Evolutionary conservation across 2,888 invertebrate genomes (phyloP).

Genomic region (Tricholauxania praeusta): DNA sequence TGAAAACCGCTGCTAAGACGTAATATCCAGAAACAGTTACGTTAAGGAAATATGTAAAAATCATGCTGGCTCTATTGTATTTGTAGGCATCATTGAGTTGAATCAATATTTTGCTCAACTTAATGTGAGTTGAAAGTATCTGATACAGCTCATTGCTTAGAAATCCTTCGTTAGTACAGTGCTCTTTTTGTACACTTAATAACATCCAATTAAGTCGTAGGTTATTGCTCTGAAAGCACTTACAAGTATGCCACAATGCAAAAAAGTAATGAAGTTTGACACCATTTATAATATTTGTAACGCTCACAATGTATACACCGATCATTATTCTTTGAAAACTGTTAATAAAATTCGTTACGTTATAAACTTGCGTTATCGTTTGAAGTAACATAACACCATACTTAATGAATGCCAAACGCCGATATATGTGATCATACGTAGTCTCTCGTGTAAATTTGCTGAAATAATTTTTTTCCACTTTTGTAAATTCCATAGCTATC

Average conservation of each 20-base stretch:
- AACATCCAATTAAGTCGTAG: neutral
- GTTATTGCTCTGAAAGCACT: neutral
- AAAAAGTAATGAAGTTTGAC: conserved; percentile 14
- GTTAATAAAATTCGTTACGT: too few species aligned
- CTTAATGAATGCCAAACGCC: neutral
- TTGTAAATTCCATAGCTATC: neutral
- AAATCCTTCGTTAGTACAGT: neutral
- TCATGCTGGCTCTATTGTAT: neutral
- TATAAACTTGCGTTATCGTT: neutral
- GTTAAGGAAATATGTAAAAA: neutral
- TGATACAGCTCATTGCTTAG: neutral
- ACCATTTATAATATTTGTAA: neutral
- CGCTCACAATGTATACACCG: neutral
- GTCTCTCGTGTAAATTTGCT: neutral
- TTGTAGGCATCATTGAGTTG: neutral
- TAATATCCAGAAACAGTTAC: too few species aligned
- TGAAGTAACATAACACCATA: neutral
- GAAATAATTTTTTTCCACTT: neutral
- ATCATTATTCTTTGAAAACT: neutral
- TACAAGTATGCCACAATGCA: conserved; percentile 1
- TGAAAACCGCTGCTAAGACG: too few species aligned
- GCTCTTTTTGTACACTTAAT: too few species aligned
- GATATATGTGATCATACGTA: neutral
- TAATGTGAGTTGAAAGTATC: neutral
- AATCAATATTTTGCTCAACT: neutral